Percentiles rank a stretch among this genome's conserved stretches.
Evolutionary conservation across 2,888 invertebrate genomes (phyloP).

Genomic region (Onchidella celtica): DNA sequence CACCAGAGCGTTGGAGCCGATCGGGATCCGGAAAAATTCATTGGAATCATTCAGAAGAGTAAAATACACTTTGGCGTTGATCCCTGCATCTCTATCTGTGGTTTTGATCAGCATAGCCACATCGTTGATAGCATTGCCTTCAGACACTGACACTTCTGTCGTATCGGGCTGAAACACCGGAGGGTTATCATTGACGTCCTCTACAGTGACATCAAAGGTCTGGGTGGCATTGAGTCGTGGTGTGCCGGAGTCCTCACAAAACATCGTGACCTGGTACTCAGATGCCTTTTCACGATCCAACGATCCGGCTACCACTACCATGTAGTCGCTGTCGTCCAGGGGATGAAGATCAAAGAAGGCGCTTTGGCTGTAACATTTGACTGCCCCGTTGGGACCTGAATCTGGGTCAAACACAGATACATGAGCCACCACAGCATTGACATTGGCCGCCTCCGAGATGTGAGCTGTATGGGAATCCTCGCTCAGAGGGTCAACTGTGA

Average conservation of each 20-base stretch:
- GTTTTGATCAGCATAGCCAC: conserved; percentile 69
- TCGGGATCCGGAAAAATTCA: conserved; percentile 60
- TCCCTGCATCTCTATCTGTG: conserved; percentile 66
- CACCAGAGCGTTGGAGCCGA: conserved; percentile 41
- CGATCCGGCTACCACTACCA: conserved; percentile 63
- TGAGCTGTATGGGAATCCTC: conserved; percentile 52
- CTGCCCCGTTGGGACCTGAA: conserved; percentile 48
- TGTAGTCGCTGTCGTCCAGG: conserved; percentile 49
- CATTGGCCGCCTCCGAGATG: conserved; percentile 37
- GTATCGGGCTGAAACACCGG: conserved; percentile 65
- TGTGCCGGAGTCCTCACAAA: conserved; percentile 72
- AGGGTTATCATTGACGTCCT: conserved; percentile 75
- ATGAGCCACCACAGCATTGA: conserved; percentile 47
- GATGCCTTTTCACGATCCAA: conserved; percentile 69
- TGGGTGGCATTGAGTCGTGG: conserved; percentile 64
- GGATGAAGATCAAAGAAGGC: conserved; percentile 50
- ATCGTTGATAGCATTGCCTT: conserved; percentile 70
- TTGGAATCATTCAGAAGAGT: conserved; percentile 58
- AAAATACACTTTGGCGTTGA: conserved; percentile 65
- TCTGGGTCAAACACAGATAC: conserved; percentile 53
- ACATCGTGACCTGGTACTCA: conserved; percentile 64
- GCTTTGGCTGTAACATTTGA: conserved; percentile 52
- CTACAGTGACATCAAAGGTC: conserved; percentile 65
- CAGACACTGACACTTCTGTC: conserved; percentile 65
- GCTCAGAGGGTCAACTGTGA: conserved; percentile 59